Base-by-base conservation (phyloP, 2,113 vertebrate genomes). In the Coturnix japonica region DNA sequence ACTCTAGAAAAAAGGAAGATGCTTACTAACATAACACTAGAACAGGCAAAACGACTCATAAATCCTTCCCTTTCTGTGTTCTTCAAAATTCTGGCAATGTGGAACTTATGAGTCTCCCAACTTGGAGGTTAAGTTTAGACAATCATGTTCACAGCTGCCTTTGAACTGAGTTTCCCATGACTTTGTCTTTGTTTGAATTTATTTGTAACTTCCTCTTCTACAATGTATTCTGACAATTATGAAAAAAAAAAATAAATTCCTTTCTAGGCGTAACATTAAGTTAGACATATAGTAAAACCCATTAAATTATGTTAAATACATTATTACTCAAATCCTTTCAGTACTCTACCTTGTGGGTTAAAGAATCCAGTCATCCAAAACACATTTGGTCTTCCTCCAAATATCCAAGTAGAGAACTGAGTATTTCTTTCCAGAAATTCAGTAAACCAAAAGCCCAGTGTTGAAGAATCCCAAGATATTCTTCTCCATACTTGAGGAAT, bases 301-400 rank as follows among this genome's bases (percentile, higher is more conserved):
- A 78, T 80, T 33, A 35, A 77, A 82, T 63, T 80, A 69, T 60
- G 18, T 53, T 81, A 77, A 78, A 7, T 49, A 56, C 14, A 49
- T 63, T 60, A 25, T 61, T 79, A 73, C 17, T 44, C 18, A 31
- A 63, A 37, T 37, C 44, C 37, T 67, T 43, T 30, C 74, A 78
- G 43, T 85, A 90, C 59, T 2, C 13, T 95, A 98, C 98, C 98
- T 96, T 98, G 98, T 20, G 98, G 98, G 72, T 98, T 98, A 93
- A 98, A 98, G 94, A 98, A 98, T 65, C 98, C 98, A 6, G 97
- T 97, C 95, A 98, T 98, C 98, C 98, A 98, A 94, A 98, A 98
- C 6, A 96, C 96, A 39, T 92, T 96, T 77, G 98, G 98, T 66
- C 97, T 97, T 66, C 98, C 97, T 56, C 97, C 95, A 95, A 90